Percentiles rank a stretch among this genome's conserved stretches.
Evolutionary conservation across 2,888 invertebrate species (phyloP).

Genomic region (Xanthia icteritia): DNA sequence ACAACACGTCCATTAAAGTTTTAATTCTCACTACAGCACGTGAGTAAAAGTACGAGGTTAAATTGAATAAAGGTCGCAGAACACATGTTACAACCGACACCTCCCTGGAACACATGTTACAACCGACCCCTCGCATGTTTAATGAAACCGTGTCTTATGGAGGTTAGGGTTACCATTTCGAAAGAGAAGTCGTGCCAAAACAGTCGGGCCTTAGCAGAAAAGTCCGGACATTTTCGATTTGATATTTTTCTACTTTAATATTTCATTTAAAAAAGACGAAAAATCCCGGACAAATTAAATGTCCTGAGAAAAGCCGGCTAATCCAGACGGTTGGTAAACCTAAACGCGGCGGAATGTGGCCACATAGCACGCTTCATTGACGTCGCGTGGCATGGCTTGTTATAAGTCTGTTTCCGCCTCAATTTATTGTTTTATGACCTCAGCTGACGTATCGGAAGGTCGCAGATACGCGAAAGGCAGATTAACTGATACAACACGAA

Average conservation of each 20-base stretch:
- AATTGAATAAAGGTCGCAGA: constrained; percentile 25
- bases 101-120: background rate
- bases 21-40: constrained; percentile 11
- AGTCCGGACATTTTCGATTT: background rate
- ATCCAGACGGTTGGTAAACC: background rate
- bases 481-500: constrained; percentile 26
- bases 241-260: background rate
- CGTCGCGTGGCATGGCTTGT: background rate
- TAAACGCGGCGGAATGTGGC: background rate
- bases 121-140: no score
- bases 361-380: background rate
- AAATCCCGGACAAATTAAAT: no score
- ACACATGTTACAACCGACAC: background rate
- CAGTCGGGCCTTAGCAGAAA: no score
- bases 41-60: constrained; percentile 51
- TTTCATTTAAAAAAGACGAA: no score
- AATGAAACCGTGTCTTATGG: background rate
- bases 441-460: constrained; percentile 41
- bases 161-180: background rate
- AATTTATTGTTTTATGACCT: constrained; percentile 40
- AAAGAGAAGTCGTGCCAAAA: background rate
- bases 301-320: no score
- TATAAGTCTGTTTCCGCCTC: background rate
- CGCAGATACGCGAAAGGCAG: constrained; percentile 38
- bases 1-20: constrained; percentile 1